A percentile compares a stretch with the other conserved stretches of the same genome.
phyloP scores from a whole-genome alignment of 35 echinoderm and acorn worm species.

The Apostichopus japonicus region DNA sequence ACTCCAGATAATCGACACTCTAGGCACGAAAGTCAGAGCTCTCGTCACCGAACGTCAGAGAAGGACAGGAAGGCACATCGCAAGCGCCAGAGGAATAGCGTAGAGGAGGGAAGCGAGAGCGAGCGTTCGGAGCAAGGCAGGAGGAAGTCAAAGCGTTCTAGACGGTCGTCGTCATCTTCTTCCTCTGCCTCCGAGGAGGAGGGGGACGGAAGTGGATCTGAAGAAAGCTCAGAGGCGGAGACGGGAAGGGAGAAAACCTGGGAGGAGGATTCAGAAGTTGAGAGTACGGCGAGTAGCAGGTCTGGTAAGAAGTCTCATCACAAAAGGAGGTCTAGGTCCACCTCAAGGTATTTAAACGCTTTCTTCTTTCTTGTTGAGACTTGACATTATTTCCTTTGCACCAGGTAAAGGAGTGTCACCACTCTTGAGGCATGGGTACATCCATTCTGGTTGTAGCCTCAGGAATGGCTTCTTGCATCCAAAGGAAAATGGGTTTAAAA shows the following conservation, averaged over 20 bases:
- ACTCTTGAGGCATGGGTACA: background rate
- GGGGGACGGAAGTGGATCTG: slow-evolving; percentile 30
- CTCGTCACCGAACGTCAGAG: background rate
- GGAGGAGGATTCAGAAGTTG: slow-evolving; percentile 25
- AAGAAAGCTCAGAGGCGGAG: slow-evolving; percentile 4
- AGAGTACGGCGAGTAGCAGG: slow-evolving; percentile 23
- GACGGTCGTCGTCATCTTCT: slow-evolving; percentile 1
- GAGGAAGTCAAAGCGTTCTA: slow-evolving; percentile 34
- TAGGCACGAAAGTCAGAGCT: background rate
- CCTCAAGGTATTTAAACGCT: slow-evolving; percentile 48
- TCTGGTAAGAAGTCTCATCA: slow-evolving; percentile 57
- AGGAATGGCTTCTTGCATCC: background rate
- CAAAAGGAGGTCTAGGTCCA: slow-evolving; percentile 62
- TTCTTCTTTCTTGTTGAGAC: background rate
- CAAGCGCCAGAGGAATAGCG: slow-evolving; percentile 16
- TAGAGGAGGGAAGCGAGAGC: slow-evolving; percentile 3
- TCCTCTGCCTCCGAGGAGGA: slow-evolving; percentile 26
- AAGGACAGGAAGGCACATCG: slow-evolving; percentile 5
- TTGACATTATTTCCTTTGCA: background rate
- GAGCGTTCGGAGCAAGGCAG: slow-evolving; percentile 1
- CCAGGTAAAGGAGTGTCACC: background rate
- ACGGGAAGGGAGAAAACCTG: background rate
- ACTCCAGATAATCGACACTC: background rate
- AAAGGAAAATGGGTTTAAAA: no score
- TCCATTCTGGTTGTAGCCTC: background rate